Percentiles rank a stretch among this genome's conserved stretches.
These are phyloP conservation scores for Acromyrmex charruanus DNA, from an alignment of 1,140 invertebrate genomes.

Conservation along the genomic window DNA sequence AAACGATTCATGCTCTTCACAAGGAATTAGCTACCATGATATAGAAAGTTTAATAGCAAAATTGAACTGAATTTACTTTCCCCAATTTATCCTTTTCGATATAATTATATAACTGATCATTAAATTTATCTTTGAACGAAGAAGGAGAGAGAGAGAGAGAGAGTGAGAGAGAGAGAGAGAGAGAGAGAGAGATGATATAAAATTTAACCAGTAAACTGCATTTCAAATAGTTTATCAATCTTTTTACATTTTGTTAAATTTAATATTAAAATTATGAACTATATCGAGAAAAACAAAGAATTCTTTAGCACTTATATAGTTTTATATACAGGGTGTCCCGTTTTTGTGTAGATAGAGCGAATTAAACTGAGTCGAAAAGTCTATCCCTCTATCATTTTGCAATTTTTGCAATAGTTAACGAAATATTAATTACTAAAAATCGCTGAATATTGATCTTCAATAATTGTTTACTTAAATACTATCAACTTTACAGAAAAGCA, in stretches of 20 bases:
- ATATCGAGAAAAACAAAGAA: background rate
- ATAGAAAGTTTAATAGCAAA: background rate
- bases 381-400: no score
- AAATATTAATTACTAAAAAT: no score
- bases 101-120: background rate
- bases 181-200: background rate
- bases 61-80: slow-evolving; percentile 2
- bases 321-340: no score
- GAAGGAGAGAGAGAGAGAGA: background rate
- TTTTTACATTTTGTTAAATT: background rate
- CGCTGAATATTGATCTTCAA: no score
- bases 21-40: background rate
- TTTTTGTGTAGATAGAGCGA: no score
- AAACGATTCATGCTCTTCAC: background rate
- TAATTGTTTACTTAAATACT: no score
- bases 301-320: background rate
- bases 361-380: no score
- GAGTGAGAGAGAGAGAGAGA: background rate
- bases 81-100: slow-evolving; percentile 3
- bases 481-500: no score
- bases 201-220: slow-evolving; percentile 16
- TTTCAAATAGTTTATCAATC: background rate
- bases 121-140: background rate
- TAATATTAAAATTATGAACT: background rate
- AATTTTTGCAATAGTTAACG: no score